phyloP scores from a whole-genome alignment of 2,797 vertebrate genomes.

The Erethizon dorsatum region DNA sequence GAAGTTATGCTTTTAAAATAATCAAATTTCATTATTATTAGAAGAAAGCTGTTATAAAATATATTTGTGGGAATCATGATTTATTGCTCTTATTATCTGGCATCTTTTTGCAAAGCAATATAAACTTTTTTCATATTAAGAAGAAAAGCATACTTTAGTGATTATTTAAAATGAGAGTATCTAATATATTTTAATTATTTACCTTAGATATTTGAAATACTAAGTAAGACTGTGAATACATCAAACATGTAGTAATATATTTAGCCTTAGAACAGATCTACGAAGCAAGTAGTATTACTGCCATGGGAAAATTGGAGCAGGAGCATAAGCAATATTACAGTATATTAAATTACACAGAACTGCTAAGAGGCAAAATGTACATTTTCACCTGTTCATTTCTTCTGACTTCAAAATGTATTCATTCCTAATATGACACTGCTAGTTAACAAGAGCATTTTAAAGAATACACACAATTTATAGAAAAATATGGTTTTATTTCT shows the following conservation, averaged over 20 bases:
- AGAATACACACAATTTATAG: background rate
- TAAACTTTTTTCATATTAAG: background rate
- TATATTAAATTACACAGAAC: background rate
- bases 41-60: background rate
- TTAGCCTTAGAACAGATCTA: background rate
- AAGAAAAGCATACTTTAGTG: background rate
- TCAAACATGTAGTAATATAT: background rate
- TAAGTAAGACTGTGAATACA: background rate
- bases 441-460: background rate
- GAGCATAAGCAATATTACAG: background rate
- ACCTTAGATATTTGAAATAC: background rate
- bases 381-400: background rate
- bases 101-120: background rate
- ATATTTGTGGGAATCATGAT: background rate
- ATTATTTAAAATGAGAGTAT: background rate
- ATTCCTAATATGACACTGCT: background rate
- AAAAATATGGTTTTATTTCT: background rate
- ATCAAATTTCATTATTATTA: background rate
- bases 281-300: background rate
- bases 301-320: background rate
- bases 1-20: background rate
- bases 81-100: background rate
- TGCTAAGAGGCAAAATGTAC: background rate
- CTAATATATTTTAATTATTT: background rate
- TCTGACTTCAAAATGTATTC: background rate